Conservation (phyloP, 2,888 invertebrate genomes). For the Eristalinus aeneus region DNA sequence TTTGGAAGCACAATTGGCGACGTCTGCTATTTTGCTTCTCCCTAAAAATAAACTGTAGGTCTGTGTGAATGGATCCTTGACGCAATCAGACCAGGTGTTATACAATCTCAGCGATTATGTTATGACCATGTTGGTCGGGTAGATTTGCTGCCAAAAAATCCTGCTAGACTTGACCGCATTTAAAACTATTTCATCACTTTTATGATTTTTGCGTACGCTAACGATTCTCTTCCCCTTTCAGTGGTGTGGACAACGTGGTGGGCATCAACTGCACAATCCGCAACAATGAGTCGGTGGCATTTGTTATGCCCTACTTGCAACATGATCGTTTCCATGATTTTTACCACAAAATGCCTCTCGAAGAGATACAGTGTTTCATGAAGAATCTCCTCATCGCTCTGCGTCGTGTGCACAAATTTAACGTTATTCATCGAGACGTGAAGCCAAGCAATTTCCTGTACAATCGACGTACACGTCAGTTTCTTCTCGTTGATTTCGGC, state of each 20-base stretch:
- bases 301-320: conserved; percentile 94
- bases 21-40: background rate
- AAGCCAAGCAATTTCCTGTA: conserved; percentile 96
- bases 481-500: conserved; percentile 93
- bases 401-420: conserved; percentile 89
- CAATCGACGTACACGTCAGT: conserved; percentile 86
- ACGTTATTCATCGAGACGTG: conserved; percentile 93
- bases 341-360: conserved; percentile 85
- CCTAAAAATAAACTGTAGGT: background rate
- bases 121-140: background rate
- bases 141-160: background rate
- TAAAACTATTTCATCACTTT: background rate
- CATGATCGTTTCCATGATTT: conserved; percentile 91
- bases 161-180: background rate
- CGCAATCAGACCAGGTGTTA: background rate
- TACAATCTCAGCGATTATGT: background rate
- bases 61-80: background rate
- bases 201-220: background rate
- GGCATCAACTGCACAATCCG: conserved; percentile 90
- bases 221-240: conserved; percentile 40
- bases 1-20: background rate
- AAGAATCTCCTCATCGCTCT: conserved; percentile 89
- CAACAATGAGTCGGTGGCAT: conserved; percentile 89
- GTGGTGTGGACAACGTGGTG: conserved; percentile 91
- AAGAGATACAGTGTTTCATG: conserved; percentile 90